A percentile compares a stretch with the other conserved stretches of the same genome.
Conservation (phyloP, 2,888 invertebrate species). For the Scaptomyza flava region DNA sequence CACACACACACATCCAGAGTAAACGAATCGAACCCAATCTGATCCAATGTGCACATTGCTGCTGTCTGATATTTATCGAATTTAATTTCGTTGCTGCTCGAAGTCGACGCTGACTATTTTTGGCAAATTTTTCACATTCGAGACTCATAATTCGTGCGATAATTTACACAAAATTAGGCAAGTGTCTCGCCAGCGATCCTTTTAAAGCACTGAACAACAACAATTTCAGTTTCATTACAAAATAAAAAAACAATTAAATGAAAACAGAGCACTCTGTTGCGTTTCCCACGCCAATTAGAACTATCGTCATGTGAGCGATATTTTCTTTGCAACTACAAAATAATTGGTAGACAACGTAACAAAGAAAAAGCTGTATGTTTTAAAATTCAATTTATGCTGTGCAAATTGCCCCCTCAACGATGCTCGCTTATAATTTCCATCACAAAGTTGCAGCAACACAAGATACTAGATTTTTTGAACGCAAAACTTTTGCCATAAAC, state of each 20-base stretch:
- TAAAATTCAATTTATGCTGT: constrained; percentile 65
- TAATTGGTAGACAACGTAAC: constrained; percentile 34
- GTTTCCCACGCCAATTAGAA: constrained; percentile 78
- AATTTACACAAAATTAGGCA: constrained; percentile 80
- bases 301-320: constrained; percentile 37
- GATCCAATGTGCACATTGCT: constrained; percentile 35
- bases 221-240: constrained; percentile 22
- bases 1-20: constrained; percentile 24
- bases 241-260: constrained; percentile 16
- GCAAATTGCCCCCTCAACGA: constrained; percentile 52
- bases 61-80: constrained; percentile 69
- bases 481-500: constrained; percentile 69
- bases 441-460: constrained; percentile 36
- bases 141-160: constrained; percentile 80
- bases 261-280: constrained; percentile 35
- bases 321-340: constrained; percentile 36
- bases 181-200: constrained; percentile 76
- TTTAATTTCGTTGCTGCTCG: constrained; percentile 53
- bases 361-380: constrained; percentile 14
- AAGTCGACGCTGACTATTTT: constrained; percentile 61
- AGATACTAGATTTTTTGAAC: constrained; percentile 35
- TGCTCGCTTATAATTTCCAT: constrained; percentile 47
- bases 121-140: constrained; percentile 72
- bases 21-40: constrained; percentile 10
- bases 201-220: constrained; percentile 56